These are phyloP conservation scores for Anser brachyrhynchus DNA, from an alignment of 2,113 vertebrate species.

Conservation along the genomic window DNA sequence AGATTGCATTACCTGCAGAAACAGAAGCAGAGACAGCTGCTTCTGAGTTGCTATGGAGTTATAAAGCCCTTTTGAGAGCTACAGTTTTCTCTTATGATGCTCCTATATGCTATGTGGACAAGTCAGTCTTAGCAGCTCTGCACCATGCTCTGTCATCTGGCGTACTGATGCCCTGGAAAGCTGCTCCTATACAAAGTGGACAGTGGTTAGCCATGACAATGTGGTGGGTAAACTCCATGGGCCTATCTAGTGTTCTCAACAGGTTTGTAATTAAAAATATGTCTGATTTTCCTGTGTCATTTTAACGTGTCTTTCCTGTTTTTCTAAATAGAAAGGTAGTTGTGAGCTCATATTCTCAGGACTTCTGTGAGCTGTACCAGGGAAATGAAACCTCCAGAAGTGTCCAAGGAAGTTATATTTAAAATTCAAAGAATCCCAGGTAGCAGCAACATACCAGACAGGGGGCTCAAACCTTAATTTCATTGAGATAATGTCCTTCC, in stretches of 20 bases:
- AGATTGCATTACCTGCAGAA: background rate
- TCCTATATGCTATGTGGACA: accelerated
- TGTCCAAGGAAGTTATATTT: background rate
- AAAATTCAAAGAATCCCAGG: background rate
- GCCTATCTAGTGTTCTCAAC: background rate
- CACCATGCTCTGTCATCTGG: background rate
- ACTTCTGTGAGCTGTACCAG: background rate
- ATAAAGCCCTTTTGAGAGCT: background rate
- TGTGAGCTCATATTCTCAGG: background rate
- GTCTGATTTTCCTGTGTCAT: background rate
- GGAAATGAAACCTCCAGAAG: background rate
- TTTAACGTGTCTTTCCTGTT: background rate
- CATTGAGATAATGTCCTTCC: background rate
- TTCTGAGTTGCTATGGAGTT: background rate
- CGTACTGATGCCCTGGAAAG: background rate
- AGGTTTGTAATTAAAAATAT: background rate
- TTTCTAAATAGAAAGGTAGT: background rate
- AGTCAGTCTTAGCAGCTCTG: background rate
- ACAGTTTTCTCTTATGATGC: background rate
- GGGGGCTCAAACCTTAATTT: background rate
- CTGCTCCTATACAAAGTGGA: background rate
- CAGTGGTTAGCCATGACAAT: background rate
- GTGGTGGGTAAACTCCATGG: background rate
- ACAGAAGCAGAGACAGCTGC: background rate
- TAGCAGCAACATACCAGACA: background rate